These are phyloP conservation scores for Alitta virens DNA, from an alignment of 2,888 invertebrate genomes.

Conservation along the genomic window DNA sequence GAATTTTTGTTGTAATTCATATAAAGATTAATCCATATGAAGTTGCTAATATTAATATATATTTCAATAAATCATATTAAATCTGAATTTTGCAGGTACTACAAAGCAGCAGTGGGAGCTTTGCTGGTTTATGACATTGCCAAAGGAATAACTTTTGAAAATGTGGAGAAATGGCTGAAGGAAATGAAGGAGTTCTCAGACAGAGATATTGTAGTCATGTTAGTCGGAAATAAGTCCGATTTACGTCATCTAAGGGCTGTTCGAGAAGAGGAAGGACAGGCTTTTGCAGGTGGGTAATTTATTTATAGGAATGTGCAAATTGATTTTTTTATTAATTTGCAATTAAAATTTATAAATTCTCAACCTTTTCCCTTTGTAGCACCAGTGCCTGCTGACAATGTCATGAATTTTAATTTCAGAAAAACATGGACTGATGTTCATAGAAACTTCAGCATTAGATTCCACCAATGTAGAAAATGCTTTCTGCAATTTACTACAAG, in stretches of 20 bases:
- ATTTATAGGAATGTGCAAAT: background rate
- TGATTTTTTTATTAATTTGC: background rate
- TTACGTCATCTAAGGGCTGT: conserved; percentile 85
- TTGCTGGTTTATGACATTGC: conserved; percentile 99
- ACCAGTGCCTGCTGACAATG: background rate
- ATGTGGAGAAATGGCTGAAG: conserved; percentile 97
- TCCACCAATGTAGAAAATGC: conserved; percentile 99
- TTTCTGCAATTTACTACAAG: conserved; percentile 99
- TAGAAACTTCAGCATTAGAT: conserved; percentile 98
- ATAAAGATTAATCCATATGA: too few species aligned
- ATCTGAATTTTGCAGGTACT: conserved; percentile 70
- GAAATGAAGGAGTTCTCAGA: conserved; percentile 98
- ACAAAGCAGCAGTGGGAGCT: conserved; percentile 98
- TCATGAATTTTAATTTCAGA: conserved; percentile 60
- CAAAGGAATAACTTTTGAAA: conserved; percentile 98
- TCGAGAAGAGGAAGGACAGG: conserved; percentile 96
- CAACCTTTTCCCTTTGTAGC: background rate
- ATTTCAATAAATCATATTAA: too few species aligned
- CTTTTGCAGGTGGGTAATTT: conserved; percentile 70
- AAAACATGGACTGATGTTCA: conserved; percentile 91
- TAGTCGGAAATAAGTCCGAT: conserved; percentile 68
- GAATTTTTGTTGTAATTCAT: too few species aligned
- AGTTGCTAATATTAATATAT: too few species aligned
- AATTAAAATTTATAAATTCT: too few species aligned
- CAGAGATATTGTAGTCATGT: conserved; percentile 99